These are phyloP conservation scores for Diachasmimorpha longicaudata DNA, from an alignment of 1,140 invertebrate species.

Conservation along the genomic window DNA sequence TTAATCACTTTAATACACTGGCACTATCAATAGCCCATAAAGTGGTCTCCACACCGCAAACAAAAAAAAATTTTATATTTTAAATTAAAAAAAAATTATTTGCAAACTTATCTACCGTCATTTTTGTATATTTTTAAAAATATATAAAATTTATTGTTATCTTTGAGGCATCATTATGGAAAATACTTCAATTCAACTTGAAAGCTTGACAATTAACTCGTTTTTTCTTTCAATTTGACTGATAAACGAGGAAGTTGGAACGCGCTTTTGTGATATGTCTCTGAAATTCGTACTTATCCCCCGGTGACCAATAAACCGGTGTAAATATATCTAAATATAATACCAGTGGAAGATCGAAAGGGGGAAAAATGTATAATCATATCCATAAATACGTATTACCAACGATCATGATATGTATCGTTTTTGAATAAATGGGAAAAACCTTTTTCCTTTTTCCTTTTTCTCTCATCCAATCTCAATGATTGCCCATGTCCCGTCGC, in stretches of 20 bases:
- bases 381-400: slow-evolving; percentile 45
- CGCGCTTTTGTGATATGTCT: slow-evolving; percentile 3
- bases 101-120: background rate
- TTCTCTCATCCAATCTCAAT: background rate
- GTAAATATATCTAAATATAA: background rate
- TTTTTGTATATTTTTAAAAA: background rate
- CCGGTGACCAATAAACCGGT: background rate
- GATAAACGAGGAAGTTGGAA: background rate
- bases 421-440: slow-evolving; percentile 43
- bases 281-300: background rate
- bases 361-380: slow-evolving; percentile 33
- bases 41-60: too few species aligned
- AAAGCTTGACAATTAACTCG: background rate
- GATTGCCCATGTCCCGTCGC: background rate
- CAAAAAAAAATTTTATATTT: too few species aligned
- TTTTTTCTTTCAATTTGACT: background rate
- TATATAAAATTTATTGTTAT: background rate
- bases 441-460: slow-evolving; percentile 30
- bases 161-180: background rate
- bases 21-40: too few species aligned
- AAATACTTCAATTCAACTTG: background rate
- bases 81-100: too few species aligned
- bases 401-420: slow-evolving; percentile 56
- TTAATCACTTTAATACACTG: too few species aligned
- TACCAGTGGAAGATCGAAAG: background rate